A percentile compares a stretch with the other conserved stretches of the same genome.
These are phyloP conservation scores for Vandiemenella viatica DNA, from an alignment of 2,888 invertebrate species.

Conservation along the genomic window DNA sequence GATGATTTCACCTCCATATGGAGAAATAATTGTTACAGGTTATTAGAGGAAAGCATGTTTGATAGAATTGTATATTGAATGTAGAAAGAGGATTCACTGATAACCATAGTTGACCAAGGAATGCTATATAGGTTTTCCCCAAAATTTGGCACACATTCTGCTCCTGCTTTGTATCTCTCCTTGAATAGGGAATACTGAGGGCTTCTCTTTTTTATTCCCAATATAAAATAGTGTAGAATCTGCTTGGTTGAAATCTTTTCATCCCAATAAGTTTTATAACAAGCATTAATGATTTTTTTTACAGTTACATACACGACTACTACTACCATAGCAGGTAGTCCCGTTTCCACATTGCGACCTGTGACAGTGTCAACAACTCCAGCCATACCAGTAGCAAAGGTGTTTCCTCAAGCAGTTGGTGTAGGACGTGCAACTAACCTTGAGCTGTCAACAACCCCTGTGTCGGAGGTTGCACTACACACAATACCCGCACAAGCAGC, in stretches of 20 bases:
- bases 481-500: constrained; percentile 7
- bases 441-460: neutral
- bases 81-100: neutral
- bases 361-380: constrained; percentile 14
- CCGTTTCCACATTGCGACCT: constrained; percentile 8
- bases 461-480: constrained; percentile 9
- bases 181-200: too few species aligned
- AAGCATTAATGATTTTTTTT: neutral
- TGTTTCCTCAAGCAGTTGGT: constrained; percentile 11
- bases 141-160: too few species aligned
- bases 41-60: neutral
- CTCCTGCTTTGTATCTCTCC: too few species aligned
- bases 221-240: too few species aligned
- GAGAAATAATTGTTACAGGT: neutral
- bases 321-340: constrained; percentile 6
- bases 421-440: constrained; percentile 1
- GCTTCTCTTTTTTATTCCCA: too few species aligned
- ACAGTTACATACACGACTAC: constrained; percentile 11
- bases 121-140: too few species aligned
- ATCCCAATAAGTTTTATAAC: neutral
- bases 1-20: neutral
- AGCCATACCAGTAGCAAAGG: constrained; percentile 17
- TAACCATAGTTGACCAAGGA: too few species aligned
- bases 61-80: neutral
- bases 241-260: neutral